Base-by-base conservation (phyloP, 2,888 invertebrate genomes). In the Hypercompe scribonia region DNA sequence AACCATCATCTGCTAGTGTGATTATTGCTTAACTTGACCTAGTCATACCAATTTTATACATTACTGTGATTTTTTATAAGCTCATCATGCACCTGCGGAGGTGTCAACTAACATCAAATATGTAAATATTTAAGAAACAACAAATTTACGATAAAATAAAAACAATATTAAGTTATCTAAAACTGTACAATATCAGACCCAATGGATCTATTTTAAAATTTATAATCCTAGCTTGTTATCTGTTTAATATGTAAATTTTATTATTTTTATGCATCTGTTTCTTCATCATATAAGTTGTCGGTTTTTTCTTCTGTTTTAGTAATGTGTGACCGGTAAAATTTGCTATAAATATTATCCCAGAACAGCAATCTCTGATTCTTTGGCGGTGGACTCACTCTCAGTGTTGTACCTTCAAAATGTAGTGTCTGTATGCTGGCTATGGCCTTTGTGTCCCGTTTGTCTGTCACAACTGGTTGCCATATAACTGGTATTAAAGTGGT, bases 331-430 rank as follows among this genome's bases (percentile, higher is more conserved):
- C 83, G 91, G 67, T 93, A 92, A 79, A 92, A 95, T 64, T 84
- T 90, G 4, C 81, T 86, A 70, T 94, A 95, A 73, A 95, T 90
- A 31, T 88, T 88, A 33, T 94, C 93, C 94, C 94, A 94, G 73
- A 95, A 93, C 13, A 82, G 68, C 0, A 94, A 82, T 4, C 88
- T 86, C 31, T 88, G 88, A 66, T 87, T 89, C 11, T 78, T 74
- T 0, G 83, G 78, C 0, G 83, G 81, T 1, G 81, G 71, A 31
- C 63, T 80, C 85, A 93, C 88, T 3, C 68, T 78, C n/a, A 89
- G n/a, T 0, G 68, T 80, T 11, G 65, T 81, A 28, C 84, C 34
- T 5, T 61, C 83, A 31, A 93, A 88, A 15, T 85, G 74, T 1
- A 94, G 81, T 18, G 89, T 86, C 0, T 86, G 82, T 3, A 89